Base-by-base conservation (phyloP, 2,797 vertebrate genomes). In the Rallus crepitans region DNA sequence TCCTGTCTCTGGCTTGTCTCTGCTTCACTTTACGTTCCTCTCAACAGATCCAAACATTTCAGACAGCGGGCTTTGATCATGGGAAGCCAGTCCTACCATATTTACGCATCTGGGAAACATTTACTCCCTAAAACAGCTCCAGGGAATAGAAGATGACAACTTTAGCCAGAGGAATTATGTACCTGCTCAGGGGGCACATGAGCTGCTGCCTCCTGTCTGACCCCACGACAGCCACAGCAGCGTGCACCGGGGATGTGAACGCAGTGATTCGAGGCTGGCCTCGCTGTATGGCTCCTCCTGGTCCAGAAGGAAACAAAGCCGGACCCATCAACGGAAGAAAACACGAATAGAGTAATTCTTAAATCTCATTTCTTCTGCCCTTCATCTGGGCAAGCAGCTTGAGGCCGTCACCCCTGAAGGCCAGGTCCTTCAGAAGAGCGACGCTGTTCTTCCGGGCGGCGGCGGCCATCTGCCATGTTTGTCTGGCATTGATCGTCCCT, bases 171-270 rank as follows among this genome's bases (percentile, higher is more conserved):
- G 76, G 70, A 90, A n/a, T 80, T 35, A 14, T 2, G 21, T 45
- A 11, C 25, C 37, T 19, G 1, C 0, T 0, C 19, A 25, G 0
- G 4, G 71, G 52, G 50, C 63, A 48, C 55, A 17, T 0, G 13
- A 77, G 76, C 83, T 68, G 79, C 66, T 6, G 4, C 52, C 64
- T 64, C 45, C 70, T 2, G 15, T 20, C n/a, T 57, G 83, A 52
- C 73, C 78, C 21, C 73, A 15, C 2, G 0, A 6, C 47, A 27
- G 2, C 9, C 3, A 3, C 61, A 50, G 68, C 19, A 45, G 57
- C 9, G 23, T 20, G 24, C 15, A 47, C 11, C 30, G 89, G 69
- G 1, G 6, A 24, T 11, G 45, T 45, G 66, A 53, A 33, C 21
- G 8, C 25, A 4, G 52, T 27, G 0, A 35, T 50, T 50, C 5